phyloP scores from a whole-genome alignment of 2,888 invertebrate species.

The Incurvaria masculella region DNA sequence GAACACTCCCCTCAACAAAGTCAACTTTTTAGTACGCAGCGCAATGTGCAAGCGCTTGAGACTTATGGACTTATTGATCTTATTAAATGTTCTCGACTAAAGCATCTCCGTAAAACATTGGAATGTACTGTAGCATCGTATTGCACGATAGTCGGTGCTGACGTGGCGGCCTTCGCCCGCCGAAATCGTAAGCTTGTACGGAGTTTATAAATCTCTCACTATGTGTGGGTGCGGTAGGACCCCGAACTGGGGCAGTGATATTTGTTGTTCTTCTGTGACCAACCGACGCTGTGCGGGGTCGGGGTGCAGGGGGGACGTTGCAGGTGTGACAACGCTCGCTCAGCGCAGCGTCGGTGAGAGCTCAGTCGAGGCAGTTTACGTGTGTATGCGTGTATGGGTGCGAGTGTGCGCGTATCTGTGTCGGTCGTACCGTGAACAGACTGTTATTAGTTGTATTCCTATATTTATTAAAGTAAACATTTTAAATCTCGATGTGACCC shows the following conservation, averaged over 20 bases:
- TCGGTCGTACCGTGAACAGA: constrained; percentile 33
- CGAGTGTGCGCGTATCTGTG: constrained; percentile 16
- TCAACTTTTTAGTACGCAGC: too few species aligned
- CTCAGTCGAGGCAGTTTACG: not conserved
- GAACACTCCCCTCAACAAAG: too few species aligned
- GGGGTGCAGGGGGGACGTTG: too few species aligned
- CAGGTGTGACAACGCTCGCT: not conserved
- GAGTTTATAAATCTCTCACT: not conserved
- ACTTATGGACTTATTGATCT: too few species aligned
- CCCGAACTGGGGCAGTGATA: constrained; percentile 17
- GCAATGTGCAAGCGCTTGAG: too few species aligned
- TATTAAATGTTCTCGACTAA: too few species aligned
- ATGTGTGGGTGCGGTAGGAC: constrained; percentile 11
- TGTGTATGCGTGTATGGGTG: not conserved
- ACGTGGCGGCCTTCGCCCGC: not conserved
- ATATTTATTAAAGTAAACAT: constrained; percentile 34
- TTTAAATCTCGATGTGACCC: constrained; percentile 30
- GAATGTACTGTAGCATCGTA: too few species aligned
- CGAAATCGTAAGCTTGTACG: not conserved
- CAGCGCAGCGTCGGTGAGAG: not conserved
- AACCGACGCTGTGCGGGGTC: not conserved
- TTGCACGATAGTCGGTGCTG: not conserved
- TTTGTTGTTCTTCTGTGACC: constrained; percentile 12
- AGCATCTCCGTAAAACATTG: too few species aligned
- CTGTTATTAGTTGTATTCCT: constrained; percentile 42